Evolutionary conservation across 1,140 invertebrate genomes (phyloP), one percentile per base, ranked within the genome.

Genomic region (Drosophila seguyi): DNA sequence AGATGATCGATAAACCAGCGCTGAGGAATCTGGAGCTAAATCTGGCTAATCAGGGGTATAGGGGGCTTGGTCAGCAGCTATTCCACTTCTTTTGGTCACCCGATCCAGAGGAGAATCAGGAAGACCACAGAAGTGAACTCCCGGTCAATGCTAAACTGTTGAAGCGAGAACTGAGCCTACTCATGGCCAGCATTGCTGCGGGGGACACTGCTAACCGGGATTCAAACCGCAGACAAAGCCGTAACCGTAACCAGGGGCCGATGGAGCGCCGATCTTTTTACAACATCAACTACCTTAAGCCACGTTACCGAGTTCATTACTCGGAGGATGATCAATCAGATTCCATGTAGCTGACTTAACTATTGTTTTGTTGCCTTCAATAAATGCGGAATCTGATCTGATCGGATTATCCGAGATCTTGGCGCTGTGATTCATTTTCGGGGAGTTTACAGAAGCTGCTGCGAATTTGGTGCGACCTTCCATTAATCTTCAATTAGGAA

Each of bases 401-500:
- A 45, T 67, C 57, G 66, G 66, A 53, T 44, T 45, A 57, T 27
- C 63, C 50, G 22, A 18, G 39, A 34, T 34, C 27, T 14, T 16
- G 13, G n/a, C 4, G 5, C n/a, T 59, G 69, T 72, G 69, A 73
- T 29, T 73, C 53, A 73, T 50, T 50, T 18, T 36, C 22, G 36
- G 66, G 69, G 44, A 50, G 34, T 72, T 73, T 72, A 72, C 67
- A 72, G 69, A 72, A 72, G 69, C 68, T 59, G 27, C 66, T 71
- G 68, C 27, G 38, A 71, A 8, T 25, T 41, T 14, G 44, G 16
- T 7, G 45, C 11, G 48, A 27, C 38, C 31, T 44, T 53, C 62
- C 68, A 73, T 73, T 73, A 73, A 73, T 73, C 53, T 59, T 73
- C 11, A 59, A 73, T 72, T 36, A 42, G 69, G 57, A 59, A 50